Evolutionary conservation across 2,888 invertebrate genomes (phyloP), one percentile per base, ranked within the genome.

Genomic region (Hoplodrina blanda): DNA sequence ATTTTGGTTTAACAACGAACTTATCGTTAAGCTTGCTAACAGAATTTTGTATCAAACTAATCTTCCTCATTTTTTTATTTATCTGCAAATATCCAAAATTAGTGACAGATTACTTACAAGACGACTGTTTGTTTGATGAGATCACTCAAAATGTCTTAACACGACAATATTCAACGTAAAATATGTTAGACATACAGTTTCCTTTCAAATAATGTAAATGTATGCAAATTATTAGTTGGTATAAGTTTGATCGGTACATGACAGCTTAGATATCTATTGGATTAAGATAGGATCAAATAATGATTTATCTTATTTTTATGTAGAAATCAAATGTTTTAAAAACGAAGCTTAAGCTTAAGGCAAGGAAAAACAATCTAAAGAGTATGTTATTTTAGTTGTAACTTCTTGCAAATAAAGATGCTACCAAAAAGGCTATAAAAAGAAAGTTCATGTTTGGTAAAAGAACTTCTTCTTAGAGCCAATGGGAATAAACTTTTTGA

Each of bases 91-190:
- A 57, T 19, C 1, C 11, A 49, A 50, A 59, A 52, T 60, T 13
- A 49, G 41, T 62, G 56, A 78, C 41, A 64, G 68, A 73, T 74
- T 50, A 41, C 74, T 46, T 55, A 53, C 44, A 60, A 37, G 33
- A 66, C 46, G 44, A 37, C n/a, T 46, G 41, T 41, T 19, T 44
- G 11, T 62, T 52, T 25, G 19, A 25, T 13, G 19, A 74, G 65
- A 74, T 62, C 74, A 61, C 37, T 25, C 30, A 53, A 56, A 62
- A 68, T 66, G 69, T 69, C 50, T 61, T 30, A 44, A 50, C 20
- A 33, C 37, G 25, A 62, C 60, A 50, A 46, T 57, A 37, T 49
- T 50, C 7, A 50, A 46, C 25, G 17, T 56, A 20, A 59, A 57
- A 53, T 17, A 62, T 78, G 56, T 13, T 25, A 4, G 56, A 63